Conservation (phyloP, 1,140 invertebrate genomes). For the Bradynema listronoti region DNA sequence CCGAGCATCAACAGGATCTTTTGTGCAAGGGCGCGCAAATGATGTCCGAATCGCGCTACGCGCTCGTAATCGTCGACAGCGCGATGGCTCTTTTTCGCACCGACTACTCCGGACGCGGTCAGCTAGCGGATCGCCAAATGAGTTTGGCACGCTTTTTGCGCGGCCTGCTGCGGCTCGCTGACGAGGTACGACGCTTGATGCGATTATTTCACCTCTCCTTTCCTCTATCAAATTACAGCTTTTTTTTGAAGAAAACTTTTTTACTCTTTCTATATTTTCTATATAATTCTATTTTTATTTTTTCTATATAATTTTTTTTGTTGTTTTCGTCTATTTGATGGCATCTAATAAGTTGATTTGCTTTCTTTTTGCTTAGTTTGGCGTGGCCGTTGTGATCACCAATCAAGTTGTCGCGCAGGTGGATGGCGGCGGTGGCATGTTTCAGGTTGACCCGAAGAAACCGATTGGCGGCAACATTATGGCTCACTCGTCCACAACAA, state of each 20-base stretch:
- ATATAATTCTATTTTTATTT: too few species aligned
- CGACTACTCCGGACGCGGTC: conserved; percentile 89
- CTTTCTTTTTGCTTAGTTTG: conserved; percentile 81
- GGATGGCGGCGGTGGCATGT: conserved; percentile 80
- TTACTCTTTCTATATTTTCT: too few species aligned
- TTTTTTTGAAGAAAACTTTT: too few species aligned
- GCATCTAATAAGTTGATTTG: too few species aligned
- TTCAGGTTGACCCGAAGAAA: conserved; percentile 86
- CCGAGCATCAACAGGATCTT: conserved; percentile 88
- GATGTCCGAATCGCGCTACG: conserved; percentile 95
- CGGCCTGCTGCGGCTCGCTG: conserved; percentile 80
- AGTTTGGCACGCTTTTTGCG: conserved; percentile 86
- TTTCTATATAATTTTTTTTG: too few species aligned
- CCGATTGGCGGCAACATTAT: conserved; percentile 97
- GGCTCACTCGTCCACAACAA: conserved; percentile 92
- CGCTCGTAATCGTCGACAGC: conserved; percentile 88
- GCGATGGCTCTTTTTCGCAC: conserved; percentile 90
- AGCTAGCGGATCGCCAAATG: conserved; percentile 82
- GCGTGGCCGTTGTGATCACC: conserved; percentile 92
- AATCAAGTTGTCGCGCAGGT: conserved; percentile 99
- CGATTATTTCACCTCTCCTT: too few species aligned
- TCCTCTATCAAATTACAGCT: too few species aligned
- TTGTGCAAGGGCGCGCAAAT: conserved; percentile 85
- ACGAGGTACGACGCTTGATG: conserved; percentile 75
- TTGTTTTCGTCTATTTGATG: too few species aligned